Conservation (phyloP, 2,888 invertebrate genomes). For the Luperina nickerlii region DNA sequence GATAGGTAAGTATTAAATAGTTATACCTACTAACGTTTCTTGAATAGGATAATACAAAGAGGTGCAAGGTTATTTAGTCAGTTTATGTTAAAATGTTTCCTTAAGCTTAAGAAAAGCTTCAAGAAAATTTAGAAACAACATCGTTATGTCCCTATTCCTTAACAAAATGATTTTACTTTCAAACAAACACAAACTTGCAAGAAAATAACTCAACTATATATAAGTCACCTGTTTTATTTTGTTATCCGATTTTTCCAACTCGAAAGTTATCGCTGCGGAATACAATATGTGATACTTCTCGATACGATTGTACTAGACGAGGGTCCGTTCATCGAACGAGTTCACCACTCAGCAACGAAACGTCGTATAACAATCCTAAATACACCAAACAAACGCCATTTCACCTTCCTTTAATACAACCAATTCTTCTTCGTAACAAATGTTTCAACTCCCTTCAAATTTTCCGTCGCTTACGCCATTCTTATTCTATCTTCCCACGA, state of each 20-base stretch:
- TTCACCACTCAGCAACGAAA: constrained; percentile 74
- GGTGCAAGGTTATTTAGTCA: background rate
- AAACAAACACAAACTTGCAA: constrained; percentile 34
- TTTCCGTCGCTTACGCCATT: constrained; percentile 74
- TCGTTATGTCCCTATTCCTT: constrained; percentile 26
- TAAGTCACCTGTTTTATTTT: constrained; percentile 63
- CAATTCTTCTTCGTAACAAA: constrained; percentile 72
- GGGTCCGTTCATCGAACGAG: constrained; percentile 88
- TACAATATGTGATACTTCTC: constrained; percentile 81
- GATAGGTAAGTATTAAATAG: background rate
- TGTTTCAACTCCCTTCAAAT: constrained; percentile 71
- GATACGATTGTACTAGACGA: constrained; percentile 83
- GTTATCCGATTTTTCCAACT: constrained; percentile 65
- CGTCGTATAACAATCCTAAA: constrained; percentile 76
- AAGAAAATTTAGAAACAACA: constrained; percentile 35
- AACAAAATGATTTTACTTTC: constrained; percentile 31
- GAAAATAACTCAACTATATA: constrained; percentile 53
- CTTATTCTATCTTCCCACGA: constrained; percentile 65
- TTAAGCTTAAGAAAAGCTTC: constrained; percentile 16
- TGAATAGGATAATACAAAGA: background rate
- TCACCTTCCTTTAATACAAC: constrained; percentile 70
- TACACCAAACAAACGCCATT: constrained; percentile 72
- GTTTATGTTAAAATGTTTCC: constrained; percentile 29
- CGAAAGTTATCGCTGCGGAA: constrained; percentile 69
- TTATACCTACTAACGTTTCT: background rate